Base-by-base conservation (phyloP, 30 jellyfish, hydroid and myxozoan genomes). In the Nemopilema nomurai region DNA sequence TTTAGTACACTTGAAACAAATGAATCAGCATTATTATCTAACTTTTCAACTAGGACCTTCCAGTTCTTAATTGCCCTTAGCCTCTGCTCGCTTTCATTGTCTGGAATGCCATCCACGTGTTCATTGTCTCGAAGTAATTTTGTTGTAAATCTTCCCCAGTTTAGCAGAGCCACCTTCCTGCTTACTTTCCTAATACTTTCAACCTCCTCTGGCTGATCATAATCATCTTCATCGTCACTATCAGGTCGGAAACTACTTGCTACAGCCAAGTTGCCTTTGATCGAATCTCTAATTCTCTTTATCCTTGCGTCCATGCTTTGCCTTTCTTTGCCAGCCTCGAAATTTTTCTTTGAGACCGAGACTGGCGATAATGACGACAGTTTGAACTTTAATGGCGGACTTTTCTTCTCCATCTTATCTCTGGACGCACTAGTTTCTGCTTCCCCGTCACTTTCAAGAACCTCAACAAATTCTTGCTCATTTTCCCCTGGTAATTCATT, bases 121-220 rank as follows among this genome's bases (percentile, higher is more conserved):
- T 41, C 49, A 16, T 73, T 66, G 18, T 73, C 4, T 24, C 32
- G 83, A 9, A 28, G 50, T 30, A 26, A 17, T 67, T 23, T 23
- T 17, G 3, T 67, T 41, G 13, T 13, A 31, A 73, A 13, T 79
- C 70, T 67, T 29, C 62, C 21, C 79, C 79, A 49, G 49, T 64
- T 78, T 78, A 62, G 89, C 57, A 24, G 23, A 16, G 63, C 52
- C 49, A 24, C 64, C 71, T 41, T 25, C 51, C 24, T 49, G 41
- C 41, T 1, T 65, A 51, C 18, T 30, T n/a, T 76, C 28, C 49
- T 1, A 64, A 21, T 17, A 1, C 28, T 67, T 19, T 79, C 76
- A 79, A 19, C 68, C 4, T 51, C 89, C 53, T 79, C 89, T 18
- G 76, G 79, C 31, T 79, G 49, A 32, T 79, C 89, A 65, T 79